A percentile compares a stretch with the other conserved stretches of the same genome.
These are phyloP conservation scores for Oenanthe oenanthe DNA, from an alignment of 2,113 vertebrate genomes.

Conservation along the genomic window DNA sequence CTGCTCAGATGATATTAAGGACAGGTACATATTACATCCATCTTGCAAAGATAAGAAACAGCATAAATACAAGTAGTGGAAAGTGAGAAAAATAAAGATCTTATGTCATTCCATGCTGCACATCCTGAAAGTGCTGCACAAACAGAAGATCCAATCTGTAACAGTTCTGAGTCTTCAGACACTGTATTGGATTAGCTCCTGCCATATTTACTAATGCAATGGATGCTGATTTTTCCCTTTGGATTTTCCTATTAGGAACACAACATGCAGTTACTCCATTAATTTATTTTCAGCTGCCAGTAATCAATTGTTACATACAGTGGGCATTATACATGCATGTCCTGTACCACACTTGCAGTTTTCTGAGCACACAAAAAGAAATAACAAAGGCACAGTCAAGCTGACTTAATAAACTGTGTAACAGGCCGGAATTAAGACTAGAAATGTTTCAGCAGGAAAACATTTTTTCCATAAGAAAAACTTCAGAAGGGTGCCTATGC, in stretches of 20 bases:
- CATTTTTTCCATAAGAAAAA: slow-evolving; percentile 13
- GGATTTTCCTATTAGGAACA: background rate
- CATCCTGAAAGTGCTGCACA: background rate
- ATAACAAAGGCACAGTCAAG: background rate
- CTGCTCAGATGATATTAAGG: background rate
- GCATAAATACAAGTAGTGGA: background rate
- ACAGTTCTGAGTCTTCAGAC: background rate
- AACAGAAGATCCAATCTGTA: background rate
- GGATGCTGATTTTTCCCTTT: background rate
- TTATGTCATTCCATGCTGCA: background rate
- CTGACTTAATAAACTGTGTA: slow-evolving; percentile 2
- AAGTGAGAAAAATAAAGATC: slow-evolving; percentile 35
- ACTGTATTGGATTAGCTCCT: background rate
- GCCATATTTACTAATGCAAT: background rate
- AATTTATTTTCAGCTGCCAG: background rate
- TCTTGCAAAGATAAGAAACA: background rate
- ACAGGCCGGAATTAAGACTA: slow-evolving; percentile 1
- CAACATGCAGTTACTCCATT: background rate
- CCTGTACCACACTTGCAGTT: background rate
- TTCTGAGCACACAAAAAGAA: background rate
- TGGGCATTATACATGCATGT: background rate
- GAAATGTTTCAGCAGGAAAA: background rate
- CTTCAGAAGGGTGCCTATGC: slow-evolving; percentile 1
- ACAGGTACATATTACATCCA: background rate
- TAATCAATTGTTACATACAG: background rate